Evolutionary conservation across 2,888 invertebrate species (phyloP), one percentile per base, ranked within the genome.

Genomic region (Prionchulus punctatus): DNA sequence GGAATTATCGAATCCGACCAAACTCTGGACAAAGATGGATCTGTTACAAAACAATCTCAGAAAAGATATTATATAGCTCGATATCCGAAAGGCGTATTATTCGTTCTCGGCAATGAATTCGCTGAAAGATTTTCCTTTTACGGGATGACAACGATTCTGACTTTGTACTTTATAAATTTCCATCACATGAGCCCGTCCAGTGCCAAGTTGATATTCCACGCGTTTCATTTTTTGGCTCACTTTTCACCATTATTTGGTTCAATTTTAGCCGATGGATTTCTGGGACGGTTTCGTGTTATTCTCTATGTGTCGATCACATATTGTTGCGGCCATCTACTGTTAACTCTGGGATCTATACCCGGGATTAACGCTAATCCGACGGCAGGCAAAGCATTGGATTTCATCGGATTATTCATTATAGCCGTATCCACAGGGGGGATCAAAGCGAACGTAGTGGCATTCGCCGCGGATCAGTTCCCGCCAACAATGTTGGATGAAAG

Each of bases 21-120:
- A n/a, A n/a, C n/a, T n/a, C n/a, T n/a, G n/a, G n/a, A n/a, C n/a
- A n/a, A n/a, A n/a, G n/a, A n/a, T n/a, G n/a, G n/a, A n/a, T n/a
- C n/a, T n/a, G n/a, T n/a, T n/a, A n/a, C n/a, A n/a, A n/a, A n/a
- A n/a, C n/a, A n/a, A n/a, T n/a, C n/a, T n/a, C n/a, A n/a, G n/a
- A n/a, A n/a, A n/a, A n/a, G n/a, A n/a, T n/a, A n/a, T n/a, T n/a
- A n/a, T n/a, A n/a, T n/a, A n/a, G n/a, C n/a, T n/a, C n/a, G n/a
- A n/a, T 92, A 90, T 69, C 92, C 94, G 0, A 84, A 81, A 70
- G 80, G 87, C 23, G 85, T 94, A 21, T 86, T 84, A 67, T 92
- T 91, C 76, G 92, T 96, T 67, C 79, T 96, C 62, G 83, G 83
- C 73, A 94, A 90, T 82, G 96, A 96, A 74, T 92, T 96, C 74